A percentile compares a stretch with the other conserved stretches of the same genome.
These are phyloP conservation scores for Sebastolobus alascanus DNA, from an alignment of 2,797 vertebrate species.

Conservation along the genomic window DNA sequence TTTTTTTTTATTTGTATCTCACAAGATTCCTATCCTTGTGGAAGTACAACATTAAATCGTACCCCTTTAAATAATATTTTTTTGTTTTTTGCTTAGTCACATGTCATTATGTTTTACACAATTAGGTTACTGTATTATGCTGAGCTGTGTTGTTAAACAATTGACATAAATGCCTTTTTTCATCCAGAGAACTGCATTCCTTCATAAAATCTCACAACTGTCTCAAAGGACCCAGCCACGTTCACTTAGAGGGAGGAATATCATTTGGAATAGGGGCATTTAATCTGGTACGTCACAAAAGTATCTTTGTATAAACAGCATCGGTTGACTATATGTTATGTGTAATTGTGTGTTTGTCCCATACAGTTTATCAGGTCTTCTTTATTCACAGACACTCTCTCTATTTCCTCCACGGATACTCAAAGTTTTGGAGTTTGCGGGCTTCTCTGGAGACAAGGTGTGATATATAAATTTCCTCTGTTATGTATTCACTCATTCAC, in stretches of 20 bases:
- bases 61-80: background rate
- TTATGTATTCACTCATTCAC: background rate
- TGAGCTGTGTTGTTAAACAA: slow-evolving; percentile 1
- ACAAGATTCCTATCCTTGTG: background rate
- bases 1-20: background rate
- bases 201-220: slow-evolving; percentile 81
- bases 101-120: background rate
- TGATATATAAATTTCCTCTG: rapidly evolving
- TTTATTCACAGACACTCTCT: slow-evolving; percentile 79
- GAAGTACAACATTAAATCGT: background rate
- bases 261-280: slow-evolving; percentile 89
- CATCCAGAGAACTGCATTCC: slow-evolving; percentile 84
- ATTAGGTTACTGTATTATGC: background rate
- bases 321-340: background rate
- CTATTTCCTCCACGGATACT: slow-evolving; percentile 89
- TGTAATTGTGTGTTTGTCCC: background rate
- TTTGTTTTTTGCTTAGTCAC: background rate
- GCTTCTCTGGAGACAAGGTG: slow-evolving; percentile 92
- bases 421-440: slow-evolving; percentile 89
- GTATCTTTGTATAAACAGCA: background rate
- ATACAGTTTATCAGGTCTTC: slow-evolving; percentile 1
- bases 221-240: slow-evolving; percentile 81
- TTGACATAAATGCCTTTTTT: background rate
- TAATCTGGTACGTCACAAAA: slow-evolving; percentile 83
- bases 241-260: slow-evolving; percentile 88